Conservation (phyloP, 2,888 invertebrate species). For the Drosophila antonietae region DNA sequence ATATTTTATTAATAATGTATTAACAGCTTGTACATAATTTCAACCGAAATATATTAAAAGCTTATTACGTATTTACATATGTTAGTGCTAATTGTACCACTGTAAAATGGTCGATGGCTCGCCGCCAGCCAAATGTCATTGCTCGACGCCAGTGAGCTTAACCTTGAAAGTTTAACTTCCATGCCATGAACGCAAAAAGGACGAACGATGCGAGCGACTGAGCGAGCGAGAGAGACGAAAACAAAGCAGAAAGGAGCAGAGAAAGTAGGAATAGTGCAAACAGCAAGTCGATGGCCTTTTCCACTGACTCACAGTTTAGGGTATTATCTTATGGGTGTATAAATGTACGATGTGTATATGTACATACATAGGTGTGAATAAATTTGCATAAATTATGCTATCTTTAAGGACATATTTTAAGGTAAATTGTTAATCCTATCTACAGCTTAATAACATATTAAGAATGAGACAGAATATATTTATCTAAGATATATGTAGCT, state of each 20-base stretch:
- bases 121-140: conserved; percentile 72
- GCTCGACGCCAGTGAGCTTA: conserved; percentile 75
- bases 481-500: neutral
- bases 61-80: neutral
- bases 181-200: conserved; percentile 66
- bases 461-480: neutral
- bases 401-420: neutral
- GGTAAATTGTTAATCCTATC: neutral
- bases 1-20: neutral
- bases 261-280: conserved; percentile 27
- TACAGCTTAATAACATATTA: neutral
- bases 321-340: neutral
- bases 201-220: conserved; percentile 33
- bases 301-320: conserved; percentile 25
- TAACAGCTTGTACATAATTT: neutral
- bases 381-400: neutral
- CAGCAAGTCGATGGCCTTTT: conserved; percentile 34
- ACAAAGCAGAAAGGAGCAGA: conserved; percentile 16
- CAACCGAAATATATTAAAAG: neutral
- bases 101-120: conserved; percentile 43
- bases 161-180: conserved; percentile 79
- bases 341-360: neutral
- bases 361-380: neutral
- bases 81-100: conserved; percentile 30
- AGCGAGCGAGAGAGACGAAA: neutral